Conservation (phyloP, 2,888 invertebrate species). For the Hoplodrina ambigua region DNA sequence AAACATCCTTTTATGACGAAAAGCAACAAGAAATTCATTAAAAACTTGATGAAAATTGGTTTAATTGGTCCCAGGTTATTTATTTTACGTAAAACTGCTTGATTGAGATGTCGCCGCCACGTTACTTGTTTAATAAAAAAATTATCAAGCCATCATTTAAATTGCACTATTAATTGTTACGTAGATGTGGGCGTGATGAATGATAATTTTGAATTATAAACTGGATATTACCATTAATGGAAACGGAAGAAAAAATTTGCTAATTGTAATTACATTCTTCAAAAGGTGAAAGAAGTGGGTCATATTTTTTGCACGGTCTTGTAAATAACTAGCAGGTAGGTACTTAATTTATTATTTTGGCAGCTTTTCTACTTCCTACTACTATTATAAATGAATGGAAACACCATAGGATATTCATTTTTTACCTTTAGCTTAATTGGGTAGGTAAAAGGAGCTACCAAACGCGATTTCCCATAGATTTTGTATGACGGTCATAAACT, state of each 20-base stretch:
- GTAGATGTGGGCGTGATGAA: slow-evolving; percentile 21
- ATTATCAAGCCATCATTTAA: slow-evolving; percentile 42
- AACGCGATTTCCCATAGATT: no score
- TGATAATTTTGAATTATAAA: slow-evolving; percentile 43
- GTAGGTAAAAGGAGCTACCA: no score
- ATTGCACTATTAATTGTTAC: slow-evolving; percentile 56
- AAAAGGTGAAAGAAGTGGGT: slow-evolving; percentile 6
- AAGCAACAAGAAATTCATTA: slow-evolving; percentile 59
- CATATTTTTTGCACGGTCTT: slow-evolving; percentile 22
- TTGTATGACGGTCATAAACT: no score
- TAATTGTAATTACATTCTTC: not conserved
- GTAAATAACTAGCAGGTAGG: not conserved
- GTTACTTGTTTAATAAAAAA: slow-evolving; percentile 40
- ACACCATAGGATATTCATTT: no score
- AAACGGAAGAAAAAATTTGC: not conserved
- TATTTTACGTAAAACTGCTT: slow-evolving; percentile 58
- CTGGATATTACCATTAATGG: slow-evolving; percentile 24
- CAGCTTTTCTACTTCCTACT: not conserved
- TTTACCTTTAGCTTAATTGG: no score
- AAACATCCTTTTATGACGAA: slow-evolving; percentile 70
- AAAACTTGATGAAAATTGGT: slow-evolving; percentile 67
- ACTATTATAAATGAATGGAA: no score
- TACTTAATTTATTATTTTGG: not conserved
- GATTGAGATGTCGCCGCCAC: slow-evolving; percentile 70
- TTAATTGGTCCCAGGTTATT: slow-evolving; percentile 73